Evolutionary conservation across 1,140 invertebrate species (phyloP).

Genomic region (Manduca sexta): DNA sequence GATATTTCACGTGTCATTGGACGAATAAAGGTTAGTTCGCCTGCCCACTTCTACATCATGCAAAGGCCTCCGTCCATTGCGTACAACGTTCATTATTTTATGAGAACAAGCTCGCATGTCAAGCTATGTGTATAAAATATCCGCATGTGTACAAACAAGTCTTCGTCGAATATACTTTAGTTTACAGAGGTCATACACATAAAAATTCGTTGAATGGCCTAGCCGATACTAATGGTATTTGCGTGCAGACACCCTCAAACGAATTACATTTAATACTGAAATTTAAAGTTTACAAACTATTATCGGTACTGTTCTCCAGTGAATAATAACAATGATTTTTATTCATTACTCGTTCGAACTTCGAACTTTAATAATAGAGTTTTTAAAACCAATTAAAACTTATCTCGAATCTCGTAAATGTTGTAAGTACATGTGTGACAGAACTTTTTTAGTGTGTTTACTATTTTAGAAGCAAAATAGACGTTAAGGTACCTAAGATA

Average conservation of each 20-base stretch:
- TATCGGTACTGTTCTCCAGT: not conserved
- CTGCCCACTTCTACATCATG: conserved; percentile 6
- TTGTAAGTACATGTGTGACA: too few relatives aligned
- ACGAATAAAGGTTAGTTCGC: conserved; percentile 1
- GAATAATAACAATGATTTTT: too few relatives aligned
- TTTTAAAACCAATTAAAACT: too few relatives aligned
- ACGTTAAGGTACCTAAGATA: too few relatives aligned
- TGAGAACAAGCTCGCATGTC: conserved; percentile 5
- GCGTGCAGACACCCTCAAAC: conserved; percentile 4
- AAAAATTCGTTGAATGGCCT: too few relatives aligned
- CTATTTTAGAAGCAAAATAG: too few relatives aligned
- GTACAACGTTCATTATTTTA: conserved; percentile 9
- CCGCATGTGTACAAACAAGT: not conserved
- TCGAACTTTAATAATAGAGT: too few relatives aligned
- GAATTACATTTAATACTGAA: not conserved
- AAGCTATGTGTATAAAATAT: not conserved
- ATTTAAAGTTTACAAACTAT: not conserved
- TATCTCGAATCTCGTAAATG: too few relatives aligned
- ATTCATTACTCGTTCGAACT: too few relatives aligned
- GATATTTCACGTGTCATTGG: conserved; percentile 5
- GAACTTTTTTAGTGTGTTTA: too few relatives aligned
- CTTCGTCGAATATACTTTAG: too few relatives aligned
- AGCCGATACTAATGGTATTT: not conserved
- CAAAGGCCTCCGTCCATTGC: conserved; percentile 3
- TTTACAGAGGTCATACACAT: too few relatives aligned